phyloP scores from a whole-genome alignment of 2,888 invertebrate genomes.

The Congeria kusceri region DNA sequence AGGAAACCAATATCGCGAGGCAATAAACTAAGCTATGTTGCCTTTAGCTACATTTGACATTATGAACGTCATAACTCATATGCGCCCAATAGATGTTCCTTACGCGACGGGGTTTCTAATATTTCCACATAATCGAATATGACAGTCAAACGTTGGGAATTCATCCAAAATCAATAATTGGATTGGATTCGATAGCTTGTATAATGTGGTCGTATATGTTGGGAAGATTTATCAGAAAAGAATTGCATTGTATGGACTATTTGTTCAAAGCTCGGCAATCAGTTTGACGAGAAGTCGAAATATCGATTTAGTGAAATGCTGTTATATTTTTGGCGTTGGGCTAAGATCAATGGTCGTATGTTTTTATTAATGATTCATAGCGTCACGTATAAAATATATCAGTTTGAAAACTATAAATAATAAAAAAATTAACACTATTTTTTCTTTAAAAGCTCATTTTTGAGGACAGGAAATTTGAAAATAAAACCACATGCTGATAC shows the following conservation, averaged over 20 bases:
- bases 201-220: slow-evolving; percentile 27
- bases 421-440: too few species aligned
- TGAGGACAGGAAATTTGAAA: too few species aligned
- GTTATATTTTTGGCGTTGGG: too few species aligned
- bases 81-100: slow-evolving; percentile 25
- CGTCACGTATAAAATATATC: too few species aligned
- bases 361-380: too few species aligned
- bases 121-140: slow-evolving; percentile 62
- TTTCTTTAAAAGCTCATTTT: too few species aligned
- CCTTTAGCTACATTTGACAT: slow-evolving; percentile 10
- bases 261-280: too few species aligned
- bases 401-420: too few species aligned
- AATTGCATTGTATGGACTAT: slow-evolving; percentile 17
- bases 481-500: too few species aligned
- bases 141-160: slow-evolving; percentile 59
- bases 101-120: slow-evolving; percentile 34
- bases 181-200: slow-evolving; percentile 54
- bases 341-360: too few species aligned
- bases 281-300: too few species aligned
- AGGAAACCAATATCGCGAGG: slow-evolving; percentile 1
- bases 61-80: slow-evolving; percentile 24
- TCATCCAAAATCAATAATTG: slow-evolving; percentile 52
- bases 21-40: background rate
- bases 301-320: too few species aligned
- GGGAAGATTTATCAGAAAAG: slow-evolving; percentile 32